phyloP scores from a whole-genome alignment of 2,888 invertebrate genomes.

The Tinea trinotella region DNA sequence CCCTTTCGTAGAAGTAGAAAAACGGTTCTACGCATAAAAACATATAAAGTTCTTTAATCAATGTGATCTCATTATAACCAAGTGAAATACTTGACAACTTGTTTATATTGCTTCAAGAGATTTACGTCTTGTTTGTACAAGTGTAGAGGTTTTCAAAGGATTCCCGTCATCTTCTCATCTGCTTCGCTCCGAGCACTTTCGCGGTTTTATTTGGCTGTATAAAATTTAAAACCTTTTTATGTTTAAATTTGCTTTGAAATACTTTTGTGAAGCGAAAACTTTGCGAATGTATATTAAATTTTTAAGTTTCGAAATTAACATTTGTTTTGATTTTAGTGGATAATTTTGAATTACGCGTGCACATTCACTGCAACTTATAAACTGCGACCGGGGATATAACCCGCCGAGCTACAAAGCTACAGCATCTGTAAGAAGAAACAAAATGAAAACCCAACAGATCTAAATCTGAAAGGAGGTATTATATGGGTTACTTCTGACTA shows the following conservation, averaged over 20 bases:
- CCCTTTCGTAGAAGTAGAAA: too few species aligned
- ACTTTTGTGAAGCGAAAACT: too few species aligned
- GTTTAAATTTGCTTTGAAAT: background rate
- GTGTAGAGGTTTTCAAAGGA: background rate
- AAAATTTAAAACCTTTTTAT: background rate
- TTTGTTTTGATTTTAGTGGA: too few species aligned
- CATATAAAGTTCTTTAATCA: background rate
- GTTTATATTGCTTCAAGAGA: background rate
- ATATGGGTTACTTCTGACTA: constrained; percentile 7
- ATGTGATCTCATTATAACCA: background rate
- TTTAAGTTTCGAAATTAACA: too few species aligned
- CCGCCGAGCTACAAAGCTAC: too few species aligned
- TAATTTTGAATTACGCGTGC: too few species aligned
- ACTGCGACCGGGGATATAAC: too few species aligned
- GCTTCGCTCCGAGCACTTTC: background rate
- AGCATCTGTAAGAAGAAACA: background rate
- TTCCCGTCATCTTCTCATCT: background rate
- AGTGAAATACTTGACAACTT: background rate
- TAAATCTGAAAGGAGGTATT: constrained; percentile 3
- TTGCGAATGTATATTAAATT: too few species aligned
- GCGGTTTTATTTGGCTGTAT: background rate
- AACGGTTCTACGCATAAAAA: background rate
- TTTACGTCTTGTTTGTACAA: constrained; percentile 8
- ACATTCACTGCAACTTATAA: too few species aligned
- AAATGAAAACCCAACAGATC: constrained; percentile 7